Evolutionary conservation across 2,113 vertebrate genomes (phyloP).

Genomic region (Rhizomys pruinosus): DNA sequence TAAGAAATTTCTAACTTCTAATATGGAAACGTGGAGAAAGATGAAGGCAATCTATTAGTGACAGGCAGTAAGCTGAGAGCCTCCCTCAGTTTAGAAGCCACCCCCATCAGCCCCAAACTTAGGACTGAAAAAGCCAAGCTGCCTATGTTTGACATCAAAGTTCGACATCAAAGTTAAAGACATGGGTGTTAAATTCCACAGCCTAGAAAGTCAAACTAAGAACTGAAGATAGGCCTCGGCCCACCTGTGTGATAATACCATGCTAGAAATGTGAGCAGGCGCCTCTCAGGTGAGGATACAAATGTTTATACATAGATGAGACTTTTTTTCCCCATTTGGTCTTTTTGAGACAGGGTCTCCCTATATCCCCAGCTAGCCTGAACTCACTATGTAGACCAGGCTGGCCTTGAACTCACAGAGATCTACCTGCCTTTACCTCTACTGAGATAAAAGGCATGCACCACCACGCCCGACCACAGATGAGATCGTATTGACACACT

Average conservation of each 20-base stretch:
- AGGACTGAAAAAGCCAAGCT: not conserved
- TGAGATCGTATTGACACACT: too few species aligned
- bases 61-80: slow-evolving; percentile 8
- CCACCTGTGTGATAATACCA: too few species aligned
- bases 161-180: not conserved
- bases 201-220: not conserved
- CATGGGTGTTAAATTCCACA: not conserved
- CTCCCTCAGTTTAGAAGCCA: not conserved
- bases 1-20: slow-evolving; percentile 7
- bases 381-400: too few species aligned
- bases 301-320: not conserved
- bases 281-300: not conserved
- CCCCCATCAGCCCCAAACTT: not conserved
- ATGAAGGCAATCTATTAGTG: slow-evolving; percentile 35
- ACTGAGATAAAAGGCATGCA: too few species aligned
- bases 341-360: too few species aligned
- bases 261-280: not conserved
- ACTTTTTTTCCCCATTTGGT: too few species aligned
- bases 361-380: too few species aligned
- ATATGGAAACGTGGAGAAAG: slow-evolving; percentile 17
- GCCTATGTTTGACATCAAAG: not conserved
- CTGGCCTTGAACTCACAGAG: too few species aligned
- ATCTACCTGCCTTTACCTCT: too few species aligned
- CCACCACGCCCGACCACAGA: too few species aligned
- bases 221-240: not conserved